Evolutionary conservation across 1,140 invertebrate species (phyloP), one percentile per base, ranked within the genome.

Genomic region (Meloidogyne floridensis): DNA sequence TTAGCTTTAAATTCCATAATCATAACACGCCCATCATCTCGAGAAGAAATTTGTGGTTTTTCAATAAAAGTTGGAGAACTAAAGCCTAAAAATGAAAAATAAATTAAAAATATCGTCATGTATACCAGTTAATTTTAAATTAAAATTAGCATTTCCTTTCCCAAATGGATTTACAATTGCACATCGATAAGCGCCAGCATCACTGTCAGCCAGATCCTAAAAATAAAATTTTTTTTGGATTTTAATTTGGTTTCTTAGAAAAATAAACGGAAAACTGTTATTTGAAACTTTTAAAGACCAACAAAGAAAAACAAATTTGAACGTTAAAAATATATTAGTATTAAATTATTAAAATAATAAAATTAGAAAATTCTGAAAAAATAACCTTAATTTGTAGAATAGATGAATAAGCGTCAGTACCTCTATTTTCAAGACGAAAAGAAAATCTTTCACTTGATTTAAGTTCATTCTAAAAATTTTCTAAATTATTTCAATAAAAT

Each of bases 21-120:
- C n/a, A 98, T 95, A 72, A 97, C 92, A 92, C 97, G 96, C 7
- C 96, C 96, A 88, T 95, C 95, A 88, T 97, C 94, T 91, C 96
- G 94, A 0, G 97, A 97, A 84, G 94, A 94, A 86, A 97, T 98
- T 83, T 93, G 93, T 18, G 97, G 97, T 91, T 99, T 99, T 90
- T 98, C 96, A 69, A 96, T 93, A 91, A 99, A 99, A n/a, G 95
- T 96, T 77, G 97, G 97, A 13, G 96, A 95, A 87, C 96, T 87
- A 87, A 89, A 89, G 18, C 91, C 91, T 86, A 85, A 84, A 87
- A 56, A 75, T 13, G 13, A 43, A n/a, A 11, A 20, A 8, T 32
- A 15, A 51, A 32, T 80, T 77, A n/a, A 9, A 72, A 80, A 56
- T 86, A 43, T 70, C 5, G 6, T 82, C 75, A 20, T 18, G 0